These are phyloP conservation scores for Horisme vitalbata DNA, from an alignment of 2,888 invertebrate genomes.

Conservation along the genomic window DNA sequence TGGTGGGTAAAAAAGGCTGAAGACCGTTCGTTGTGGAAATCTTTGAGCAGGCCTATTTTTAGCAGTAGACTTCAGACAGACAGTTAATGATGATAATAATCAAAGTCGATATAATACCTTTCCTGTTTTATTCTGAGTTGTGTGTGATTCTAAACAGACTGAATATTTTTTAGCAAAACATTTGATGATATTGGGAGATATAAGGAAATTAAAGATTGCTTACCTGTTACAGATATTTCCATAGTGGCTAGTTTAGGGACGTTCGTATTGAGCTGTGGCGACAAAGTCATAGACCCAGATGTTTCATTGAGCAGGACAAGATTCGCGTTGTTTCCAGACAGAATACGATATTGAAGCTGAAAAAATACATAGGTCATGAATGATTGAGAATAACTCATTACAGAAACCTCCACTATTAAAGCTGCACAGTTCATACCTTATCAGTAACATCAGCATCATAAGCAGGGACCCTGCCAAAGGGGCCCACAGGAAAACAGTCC, in stretches of 20 bases:
- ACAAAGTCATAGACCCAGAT: slow-evolving; percentile 92
- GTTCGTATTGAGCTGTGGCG: slow-evolving; percentile 97
- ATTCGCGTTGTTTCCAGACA: slow-evolving; percentile 96
- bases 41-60: no score
- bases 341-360: slow-evolving; percentile 89
- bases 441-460: slow-evolving; percentile 97
- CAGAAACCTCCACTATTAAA: neutral
- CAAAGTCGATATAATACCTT: no score
- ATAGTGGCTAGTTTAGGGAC: slow-evolving; percentile 96
- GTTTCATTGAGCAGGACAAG: slow-evolving; percentile 92
- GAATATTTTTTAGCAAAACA: no score
- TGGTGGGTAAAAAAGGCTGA: no score
- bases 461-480: slow-evolving; percentile 96
- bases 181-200: no score
- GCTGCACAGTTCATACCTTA: slow-evolving; percentile 62
- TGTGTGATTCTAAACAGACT: no score
- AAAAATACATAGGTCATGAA: slow-evolving; percentile 15
- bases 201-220: neutral
- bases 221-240: slow-evolving; percentile 94
- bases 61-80: no score
- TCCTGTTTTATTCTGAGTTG: no score
- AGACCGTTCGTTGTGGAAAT: no score
- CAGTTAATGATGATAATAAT: no score
- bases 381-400: no score
- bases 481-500: slow-evolving; percentile 95